Percentiles rank a stretch among this genome's conserved stretches.
phyloP scores from a whole-genome alignment of 1,140 invertebrate species.

The Drosophila navojoa region DNA sequence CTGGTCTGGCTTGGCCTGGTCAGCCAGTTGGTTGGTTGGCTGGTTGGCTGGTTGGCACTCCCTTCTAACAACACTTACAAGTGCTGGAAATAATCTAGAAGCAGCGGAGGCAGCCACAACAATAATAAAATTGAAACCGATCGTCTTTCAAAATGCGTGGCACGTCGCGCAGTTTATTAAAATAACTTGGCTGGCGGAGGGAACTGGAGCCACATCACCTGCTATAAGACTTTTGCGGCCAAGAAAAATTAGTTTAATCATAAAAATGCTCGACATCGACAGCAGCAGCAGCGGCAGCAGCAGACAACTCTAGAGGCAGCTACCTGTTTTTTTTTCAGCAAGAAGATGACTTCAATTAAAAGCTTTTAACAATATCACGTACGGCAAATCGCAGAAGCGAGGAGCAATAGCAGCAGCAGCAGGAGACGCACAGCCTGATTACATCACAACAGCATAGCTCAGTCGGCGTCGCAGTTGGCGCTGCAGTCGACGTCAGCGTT shows the following conservation, averaged over 20 bases:
- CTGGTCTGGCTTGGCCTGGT: conserved; percentile 49
- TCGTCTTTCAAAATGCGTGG: conserved; percentile 72
- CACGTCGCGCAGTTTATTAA: conserved; percentile 83
- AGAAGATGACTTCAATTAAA: conserved; percentile 83
- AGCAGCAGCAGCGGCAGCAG: conserved; percentile 10
- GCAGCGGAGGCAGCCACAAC: conserved; percentile 50
- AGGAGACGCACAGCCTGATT: conserved; percentile 50
- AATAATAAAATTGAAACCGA: conserved; percentile 82
- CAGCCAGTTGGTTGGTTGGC: conserved; percentile 51
- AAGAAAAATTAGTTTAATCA: conserved; percentile 83
- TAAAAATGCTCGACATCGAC: conserved; percentile 80
- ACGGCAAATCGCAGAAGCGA: conserved; percentile 61
- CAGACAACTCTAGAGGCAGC: conserved; percentile 61
- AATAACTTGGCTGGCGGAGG: conserved; percentile 71
- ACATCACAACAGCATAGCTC: conserved; percentile 65
- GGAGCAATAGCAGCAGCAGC: neutral
- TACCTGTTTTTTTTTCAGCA: conserved; percentile 82
- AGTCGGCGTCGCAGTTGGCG: conserved; percentile 27
- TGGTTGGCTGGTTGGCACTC: conserved; percentile 54
- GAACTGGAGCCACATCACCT: conserved; percentile 66
- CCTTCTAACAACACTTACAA: conserved; percentile 81
- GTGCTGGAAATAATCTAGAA: conserved; percentile 76
- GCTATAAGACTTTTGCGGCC: conserved; percentile 61
- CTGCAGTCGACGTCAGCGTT: conserved; percentile 16
- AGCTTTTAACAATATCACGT: conserved; percentile 84